phyloP scores from a whole-genome alignment of 2,888 invertebrate species.

The Lysandra bellargus region DNA sequence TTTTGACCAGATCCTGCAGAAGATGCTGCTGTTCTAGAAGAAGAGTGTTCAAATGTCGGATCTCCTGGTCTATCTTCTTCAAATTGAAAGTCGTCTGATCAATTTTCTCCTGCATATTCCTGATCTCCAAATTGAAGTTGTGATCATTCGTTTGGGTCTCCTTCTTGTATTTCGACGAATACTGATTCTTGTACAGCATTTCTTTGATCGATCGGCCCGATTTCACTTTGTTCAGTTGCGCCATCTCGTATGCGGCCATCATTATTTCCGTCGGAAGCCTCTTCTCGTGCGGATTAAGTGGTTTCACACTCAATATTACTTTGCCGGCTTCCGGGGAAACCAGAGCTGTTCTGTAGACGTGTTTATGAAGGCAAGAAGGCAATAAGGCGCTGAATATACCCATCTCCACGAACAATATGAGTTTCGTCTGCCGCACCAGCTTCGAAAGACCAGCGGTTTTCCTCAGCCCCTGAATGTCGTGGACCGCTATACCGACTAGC shows the following conservation, averaged over 20 bases:
- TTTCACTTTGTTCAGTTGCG: constrained; percentile 85
- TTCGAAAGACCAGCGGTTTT: constrained; percentile 92
- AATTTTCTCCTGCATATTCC: constrained; percentile 84
- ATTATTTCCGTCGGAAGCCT: constrained; percentile 89
- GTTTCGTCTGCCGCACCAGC: constrained; percentile 89
- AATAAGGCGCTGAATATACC: constrained; percentile 89
- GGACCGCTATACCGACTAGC: constrained; percentile 92
- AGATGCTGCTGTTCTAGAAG: constrained; percentile 68
- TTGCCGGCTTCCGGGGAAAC: constrained; percentile 91
- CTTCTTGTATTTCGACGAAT: constrained; percentile 82
- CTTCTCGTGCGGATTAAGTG: constrained; percentile 89
- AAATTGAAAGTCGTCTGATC: constrained; percentile 86
- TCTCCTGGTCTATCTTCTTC: constrained; percentile 84
- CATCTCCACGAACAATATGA: constrained; percentile 90
- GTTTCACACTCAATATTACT: constrained; percentile 90
- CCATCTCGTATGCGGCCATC: constrained; percentile 89
- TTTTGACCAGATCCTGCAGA: constrained; percentile 62
- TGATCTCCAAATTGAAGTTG: constrained; percentile 79
- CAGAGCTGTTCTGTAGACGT: constrained; percentile 88
- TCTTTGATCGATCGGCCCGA: constrained; percentile 83
- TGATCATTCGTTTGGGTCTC: constrained; percentile 68
- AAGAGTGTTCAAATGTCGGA: constrained; percentile 82
- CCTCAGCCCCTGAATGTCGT: constrained; percentile 91
- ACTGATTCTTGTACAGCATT: constrained; percentile 79
- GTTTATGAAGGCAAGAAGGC: constrained; percentile 86